Evolutionary conservation across 2,113 vertebrate species (phyloP).

Genomic region (Apaloderma vittatum): DNA sequence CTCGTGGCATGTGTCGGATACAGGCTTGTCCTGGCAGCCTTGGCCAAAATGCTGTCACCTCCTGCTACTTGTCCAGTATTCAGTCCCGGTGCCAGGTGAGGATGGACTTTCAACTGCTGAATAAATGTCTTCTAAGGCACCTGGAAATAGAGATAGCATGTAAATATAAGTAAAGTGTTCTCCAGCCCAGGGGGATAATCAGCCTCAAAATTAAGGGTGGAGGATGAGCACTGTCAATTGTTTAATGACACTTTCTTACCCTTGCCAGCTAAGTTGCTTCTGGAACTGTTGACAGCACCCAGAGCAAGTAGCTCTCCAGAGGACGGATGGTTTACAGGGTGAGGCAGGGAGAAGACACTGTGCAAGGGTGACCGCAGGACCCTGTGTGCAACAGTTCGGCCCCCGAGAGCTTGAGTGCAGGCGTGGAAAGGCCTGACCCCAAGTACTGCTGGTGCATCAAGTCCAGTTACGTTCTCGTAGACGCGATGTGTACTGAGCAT

Average conservation of each 20-base stretch:
- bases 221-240: not conserved
- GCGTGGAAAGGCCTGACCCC: not conserved
- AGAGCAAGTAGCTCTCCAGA: not conserved
- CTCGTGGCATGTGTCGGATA: not conserved
- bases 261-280: not conserved
- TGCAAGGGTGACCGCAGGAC: not conserved
- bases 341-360: accelerated
- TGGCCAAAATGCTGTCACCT: not conserved
- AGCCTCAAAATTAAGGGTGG: not conserved
- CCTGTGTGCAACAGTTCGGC: accelerated
- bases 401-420: not conserved
- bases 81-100: accelerated
- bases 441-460: not conserved
- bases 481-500: not conserved
- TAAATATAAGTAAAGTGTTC: not conserved
- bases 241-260: not conserved
- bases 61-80: not conserved
- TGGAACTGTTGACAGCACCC: not conserved
- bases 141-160: not conserved
- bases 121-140: not conserved
- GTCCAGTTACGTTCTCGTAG: not conserved
- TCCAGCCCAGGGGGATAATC: not conserved
- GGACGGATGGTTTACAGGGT: accelerated
- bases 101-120: not conserved
- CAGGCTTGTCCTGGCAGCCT: not conserved